Evolutionary conservation across 2,113 vertebrate genomes (phyloP), one percentile per base, ranked within the genome.

Genomic region (Gorsachius goisagi): DNA sequence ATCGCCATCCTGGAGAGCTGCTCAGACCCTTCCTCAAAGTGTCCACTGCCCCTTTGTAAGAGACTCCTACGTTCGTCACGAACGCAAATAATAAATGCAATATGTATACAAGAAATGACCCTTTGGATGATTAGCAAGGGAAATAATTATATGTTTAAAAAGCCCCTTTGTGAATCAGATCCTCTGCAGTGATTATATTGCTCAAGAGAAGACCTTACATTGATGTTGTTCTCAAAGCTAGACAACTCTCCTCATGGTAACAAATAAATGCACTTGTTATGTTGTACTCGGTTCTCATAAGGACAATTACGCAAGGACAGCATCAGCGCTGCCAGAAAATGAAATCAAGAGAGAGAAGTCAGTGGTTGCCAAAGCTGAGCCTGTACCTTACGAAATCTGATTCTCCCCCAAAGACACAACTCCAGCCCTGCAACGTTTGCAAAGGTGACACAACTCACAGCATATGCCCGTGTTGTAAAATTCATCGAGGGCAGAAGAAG

Each of bases 251-350:
- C 86, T 89, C 58, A 0, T 24, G 67, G 62, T 28, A 62, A 58
- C 87, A 78, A 88, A 90, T 45, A 85, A 82, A 85, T 18, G 67
- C 58, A 26, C 94, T 95, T 85, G 62, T 74, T 85, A 1, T 15
- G 77, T 73, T 87, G 86, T 12, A 27, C 91, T 87, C 81, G 87
- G 58, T 92, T 85, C 94, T 96, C 80, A 12, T 88, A 92, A 95
- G 91, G 95, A 93, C 90, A 89, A 88, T 95, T 93, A 92, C 27
- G 2, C 92, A 95, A 93, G 96, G 90, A 62, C 88, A 93, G 83
- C 67, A 55, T 68, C 89, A 47, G 50, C 4, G 66, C 90, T 96
- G 84, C 95, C 92, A 91, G 95, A 89, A 93, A 97, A 95, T 55
- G 86, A 95, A 95, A 92, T 96, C 86, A 85, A 84, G 97, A 84